Conservation (phyloP, 2,113 vertebrate genomes). For the Odobenus rosmarus region DNA sequence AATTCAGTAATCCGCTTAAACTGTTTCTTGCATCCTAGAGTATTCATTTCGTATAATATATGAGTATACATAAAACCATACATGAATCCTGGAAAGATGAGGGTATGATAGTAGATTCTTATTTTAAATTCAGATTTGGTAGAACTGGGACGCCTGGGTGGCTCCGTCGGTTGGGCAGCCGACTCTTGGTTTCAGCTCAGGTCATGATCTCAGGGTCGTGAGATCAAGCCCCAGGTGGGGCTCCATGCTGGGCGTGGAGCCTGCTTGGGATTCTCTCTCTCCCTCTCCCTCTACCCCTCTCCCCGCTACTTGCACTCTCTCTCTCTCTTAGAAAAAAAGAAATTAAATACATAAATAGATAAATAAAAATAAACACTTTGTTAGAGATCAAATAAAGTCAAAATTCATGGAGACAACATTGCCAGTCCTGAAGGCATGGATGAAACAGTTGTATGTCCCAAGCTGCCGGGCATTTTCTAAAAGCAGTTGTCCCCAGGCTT, state of each 20-base stretch:
- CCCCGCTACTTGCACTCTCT: not conserved
- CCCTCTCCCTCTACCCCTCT: not conserved
- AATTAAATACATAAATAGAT: not conserved
- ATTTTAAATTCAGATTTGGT: slow-evolving; percentile 25
- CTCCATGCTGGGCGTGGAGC: not conserved
- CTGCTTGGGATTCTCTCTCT: not conserved
- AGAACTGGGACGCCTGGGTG: not conserved
- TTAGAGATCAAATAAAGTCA: not conserved
- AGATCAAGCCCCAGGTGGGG: not conserved
- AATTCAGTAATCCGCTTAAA: not conserved
- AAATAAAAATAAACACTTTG: not conserved
- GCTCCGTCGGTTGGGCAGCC: not conserved
- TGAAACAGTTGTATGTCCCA: not conserved
- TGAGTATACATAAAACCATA: not conserved
- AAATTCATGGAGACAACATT: not conserved
- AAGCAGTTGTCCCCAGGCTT: not conserved
- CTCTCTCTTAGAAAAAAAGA: not conserved
- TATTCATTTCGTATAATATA: not conserved
- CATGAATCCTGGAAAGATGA: not conserved
- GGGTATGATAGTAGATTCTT: slow-evolving; percentile 14
- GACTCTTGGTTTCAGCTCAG: not conserved
- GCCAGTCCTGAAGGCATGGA: not conserved
- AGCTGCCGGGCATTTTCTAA: not conserved
- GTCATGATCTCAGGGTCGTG: not conserved
- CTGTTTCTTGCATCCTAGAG: not conserved